Base-by-base conservation (phyloP, 1,140 invertebrate genomes). In the Ceratina japonica region DNA sequence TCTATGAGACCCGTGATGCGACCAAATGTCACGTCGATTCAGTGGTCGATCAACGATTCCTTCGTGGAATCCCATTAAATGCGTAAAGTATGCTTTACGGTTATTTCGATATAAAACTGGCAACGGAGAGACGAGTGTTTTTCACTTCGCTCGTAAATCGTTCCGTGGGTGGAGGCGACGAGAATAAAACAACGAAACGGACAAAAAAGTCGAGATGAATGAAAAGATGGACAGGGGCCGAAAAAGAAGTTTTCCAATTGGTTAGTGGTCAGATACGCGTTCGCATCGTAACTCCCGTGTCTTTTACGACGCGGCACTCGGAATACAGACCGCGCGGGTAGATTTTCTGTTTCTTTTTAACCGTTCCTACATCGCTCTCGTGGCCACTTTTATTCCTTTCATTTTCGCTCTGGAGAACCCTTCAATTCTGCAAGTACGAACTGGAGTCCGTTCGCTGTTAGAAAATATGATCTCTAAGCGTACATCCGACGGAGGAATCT, bases 121-220 rank as follows among this genome's bases (percentile, higher is more conserved):
- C 78, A 73, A 56, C 69, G 63, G 31, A 62, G 62, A 68, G 77
- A 80, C 82, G 86, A 83, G 86, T 88, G 87, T 88, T 87, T 88
- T 87, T 86, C 87, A 83, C 77, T 75, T 75, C 69, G 76, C 79
- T 84, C 84, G 77, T 88, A 89, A 89, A 90, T 86, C 72, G 81
- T 54, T 44, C 86, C 86, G 89, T 89, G 89, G 87, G 87, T 89
- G 86, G 86, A 85, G 61, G 7, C 66, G 65, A 68, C 13, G 15
- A n/a, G 24, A 71, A 63, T 27, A 51, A 52, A 75, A 75, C 63
- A 85, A 80, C 82, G 71, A 81, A 74, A 80, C 68, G 31, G 18
- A 51, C 24, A 44, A 18, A 49, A n/a, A 59, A 22, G 31, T 22
- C 44, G 37, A 52, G 63, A 62, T n/a, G 52, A 65, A 37, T 13